Evolutionary conservation across 2,113 vertebrate genomes (phyloP), one percentile per base, ranked within the genome.

Genomic region (Leiothrix lutea): DNA sequence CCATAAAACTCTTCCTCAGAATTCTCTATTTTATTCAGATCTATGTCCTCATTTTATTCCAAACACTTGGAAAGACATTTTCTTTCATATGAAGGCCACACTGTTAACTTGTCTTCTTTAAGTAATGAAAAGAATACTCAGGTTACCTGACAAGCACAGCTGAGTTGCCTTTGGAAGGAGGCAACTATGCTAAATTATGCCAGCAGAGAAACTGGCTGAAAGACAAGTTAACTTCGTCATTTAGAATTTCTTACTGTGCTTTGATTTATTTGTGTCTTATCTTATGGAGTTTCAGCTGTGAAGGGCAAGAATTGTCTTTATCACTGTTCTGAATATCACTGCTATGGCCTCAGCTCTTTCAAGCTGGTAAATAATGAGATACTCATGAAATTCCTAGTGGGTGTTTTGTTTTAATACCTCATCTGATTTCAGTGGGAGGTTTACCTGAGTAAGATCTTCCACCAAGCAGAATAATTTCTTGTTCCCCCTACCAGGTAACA

Each of bases 321-420:
- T 69, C 19, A 7, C 56, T 82, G 31, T 73, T 73, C 33, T 69
- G n/a, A 89, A 79, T 50, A 79, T 60, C 65, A 60, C 53, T 75
- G 48, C 45, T 54, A 72, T 13, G 33, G 56, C 62, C 78, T 92
- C 62, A 58, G 74, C 48, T 74, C 62, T 91, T 90, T 80, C 70
- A 80, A 94, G 79, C 71, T 31, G 50, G 67, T 91, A 92, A 96
- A 85, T 95, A 96, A 95, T 85, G 84, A 94, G 81, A 66, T 87
- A 83, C 62, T 90, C 66, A 83, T 73, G 74, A 92, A 91, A 91
- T 88, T 94, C 90, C 84, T 91, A 88, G 90, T 0, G 0, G 58
- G 71, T 85, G 81, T 84, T 95, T 73, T 85, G 50, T 72, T 82
- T 91, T 71, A 94, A 80, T 92, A 77, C 48, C 66, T 80, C 69